Conservation (phyloP, 2,113 vertebrate genomes). For the Mesitornis unicolor region DNA sequence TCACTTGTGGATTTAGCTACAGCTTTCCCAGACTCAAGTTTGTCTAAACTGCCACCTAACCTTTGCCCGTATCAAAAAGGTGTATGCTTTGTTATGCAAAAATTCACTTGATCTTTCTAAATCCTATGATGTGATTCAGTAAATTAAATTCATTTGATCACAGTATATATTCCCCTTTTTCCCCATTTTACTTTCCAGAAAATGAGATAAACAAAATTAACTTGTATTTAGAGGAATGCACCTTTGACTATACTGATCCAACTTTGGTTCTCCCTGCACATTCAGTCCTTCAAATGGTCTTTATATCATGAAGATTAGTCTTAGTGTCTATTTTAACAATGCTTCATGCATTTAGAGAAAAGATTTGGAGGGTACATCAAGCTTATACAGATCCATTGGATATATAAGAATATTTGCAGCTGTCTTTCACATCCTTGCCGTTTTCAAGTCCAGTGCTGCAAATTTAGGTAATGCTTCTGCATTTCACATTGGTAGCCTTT, state of each 20-base stretch:
- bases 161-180: background rate
- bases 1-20: background rate
- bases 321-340: background rate
- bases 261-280: rapidly evolving
- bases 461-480: background rate
- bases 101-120: background rate
- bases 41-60: background rate
- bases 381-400: background rate
- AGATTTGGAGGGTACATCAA: background rate
- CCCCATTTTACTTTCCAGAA: background rate
- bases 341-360: background rate
- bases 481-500: background rate
- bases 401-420: background rate
- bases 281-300: background rate
- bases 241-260: background rate
- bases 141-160: background rate
- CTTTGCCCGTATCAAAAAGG: background rate
- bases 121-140: background rate
- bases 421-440: background rate
- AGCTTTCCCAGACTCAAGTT: background rate
- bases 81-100: background rate
- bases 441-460: background rate
- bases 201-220: background rate
- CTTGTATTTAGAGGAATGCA: background rate
- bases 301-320: background rate